Evolutionary conservation across 2,888 invertebrate genomes (phyloP), one percentile per base, ranked within the genome.

Genomic region (Hyalella azteca): DNA sequence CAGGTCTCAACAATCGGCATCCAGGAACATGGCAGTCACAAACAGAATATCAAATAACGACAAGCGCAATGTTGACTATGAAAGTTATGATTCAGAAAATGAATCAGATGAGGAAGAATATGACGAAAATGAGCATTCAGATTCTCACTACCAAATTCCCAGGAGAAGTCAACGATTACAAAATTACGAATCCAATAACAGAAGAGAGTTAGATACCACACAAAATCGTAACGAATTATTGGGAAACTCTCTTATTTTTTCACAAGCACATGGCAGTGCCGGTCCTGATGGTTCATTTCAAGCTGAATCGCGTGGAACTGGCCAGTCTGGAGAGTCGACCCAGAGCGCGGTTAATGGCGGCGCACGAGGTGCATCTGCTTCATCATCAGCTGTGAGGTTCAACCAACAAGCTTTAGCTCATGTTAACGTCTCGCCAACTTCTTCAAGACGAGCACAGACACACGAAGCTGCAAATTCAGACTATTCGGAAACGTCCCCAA

Each of bases 281-380:
- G 66, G 66, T n/a, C 66, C 66, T 32, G 29, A 66, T 19, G 66
- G 66, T 29, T 66, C 66, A 36, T 66, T 66, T 22, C 66, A 36
- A 15, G 66, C 66, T 19, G 66, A 66, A 36, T 66, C 66, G 1
- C 36, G 36, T 7, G 39, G 66, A 7, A 11, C 19, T 66, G 66
- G 66, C 3, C 36, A 36, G 5, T n/a, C 36, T 2, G 66, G 66
- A 36, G 66, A 66, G 36, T 22, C 22, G 66, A 66, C 66, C 5
- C 66, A 15, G 9, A 66, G 66, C 39, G 36, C 36, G 11, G 66
- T 66, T 15, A 19, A 66, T 66, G 66, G 66, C 7, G 36, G 36
- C 2, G 36, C 7, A 22, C 66, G 36, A 1, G 66, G 66, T 36
- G 66, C 66, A 4, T 66, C 66, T 0, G 66, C 66, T 11, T 66